Conservation (phyloP, 1,140 invertebrate species). For the Hyposmocoma kahamanoa region DNA sequence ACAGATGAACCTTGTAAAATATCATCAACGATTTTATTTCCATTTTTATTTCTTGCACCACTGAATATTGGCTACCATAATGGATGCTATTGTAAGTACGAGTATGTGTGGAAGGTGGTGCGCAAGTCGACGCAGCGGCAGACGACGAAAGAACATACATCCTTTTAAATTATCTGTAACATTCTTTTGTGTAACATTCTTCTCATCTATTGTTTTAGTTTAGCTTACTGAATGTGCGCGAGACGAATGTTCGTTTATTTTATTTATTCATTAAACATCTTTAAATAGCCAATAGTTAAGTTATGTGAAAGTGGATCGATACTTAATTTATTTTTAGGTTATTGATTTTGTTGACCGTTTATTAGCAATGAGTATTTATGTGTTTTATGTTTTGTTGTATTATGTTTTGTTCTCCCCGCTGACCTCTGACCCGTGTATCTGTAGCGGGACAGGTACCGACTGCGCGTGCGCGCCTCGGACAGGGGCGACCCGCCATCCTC, state of each 20-base stretch:
- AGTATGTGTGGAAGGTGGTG: conserved; percentile 68
- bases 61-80: conserved; percentile 81
- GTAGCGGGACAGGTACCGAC: conserved; percentile 95
- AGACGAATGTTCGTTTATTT: conserved; percentile 39
- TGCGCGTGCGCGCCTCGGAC: conserved; percentile 95
- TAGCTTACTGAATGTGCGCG: conserved; percentile 58
- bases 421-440: conserved; percentile 77
- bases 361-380: conserved; percentile 66
- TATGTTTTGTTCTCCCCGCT: conserved; percentile 73
- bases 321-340: conserved; percentile 49
- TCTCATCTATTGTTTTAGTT: conserved; percentile 62
- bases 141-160: neutral
- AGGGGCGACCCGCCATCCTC: conserved; percentile 89
- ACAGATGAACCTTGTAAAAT: conserved; percentile 75
- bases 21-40: conserved; percentile 79
- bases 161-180: conserved; percentile 37
- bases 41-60: conserved; percentile 84
- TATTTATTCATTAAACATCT: conserved; percentile 25
- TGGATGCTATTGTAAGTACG: conserved; percentile 90
- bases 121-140: conserved; percentile 29
- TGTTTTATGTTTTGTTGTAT: conserved; percentile 66
- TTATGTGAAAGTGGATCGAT: conserved; percentile 42
- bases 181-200: too few species aligned
- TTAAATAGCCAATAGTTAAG: conserved; percentile 24
- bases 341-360: conserved; percentile 65